Conservation (phyloP, 2,888 invertebrate species). For the Pachydiplax longipennis region DNA sequence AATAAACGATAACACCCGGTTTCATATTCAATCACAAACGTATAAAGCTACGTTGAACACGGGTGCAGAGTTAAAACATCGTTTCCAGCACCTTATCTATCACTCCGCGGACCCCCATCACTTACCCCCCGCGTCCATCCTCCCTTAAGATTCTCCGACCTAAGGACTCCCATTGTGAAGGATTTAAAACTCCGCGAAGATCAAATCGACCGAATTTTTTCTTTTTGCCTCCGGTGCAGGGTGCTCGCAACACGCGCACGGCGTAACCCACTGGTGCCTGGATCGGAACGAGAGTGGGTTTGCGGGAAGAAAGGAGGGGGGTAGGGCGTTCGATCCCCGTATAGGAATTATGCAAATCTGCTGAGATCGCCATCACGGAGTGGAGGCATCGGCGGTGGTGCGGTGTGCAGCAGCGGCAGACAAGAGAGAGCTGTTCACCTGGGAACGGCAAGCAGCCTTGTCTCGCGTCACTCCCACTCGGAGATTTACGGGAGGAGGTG, state of each 20-base stretch:
- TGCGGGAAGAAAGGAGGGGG: background rate
- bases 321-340: background rate
- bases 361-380: slow-evolving; percentile 28
- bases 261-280: background rate
- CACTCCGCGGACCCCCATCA: too few relatives aligned
- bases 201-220: background rate
- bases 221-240: background rate
- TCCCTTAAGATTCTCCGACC: too few relatives aligned
- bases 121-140: too few relatives aligned
- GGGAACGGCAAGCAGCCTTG: slow-evolving; percentile 9
- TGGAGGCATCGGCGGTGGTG: background rate
- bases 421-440: background rate
- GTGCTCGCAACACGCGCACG: background rate
- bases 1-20: too few relatives aligned
- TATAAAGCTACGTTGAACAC: too few relatives aligned
- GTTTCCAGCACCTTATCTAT: too few relatives aligned
- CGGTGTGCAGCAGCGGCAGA: background rate
- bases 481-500: slow-evolving; percentile 20
- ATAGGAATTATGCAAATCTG: slow-evolving; percentile 30
- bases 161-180: background rate
- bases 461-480: slow-evolving; percentile 15
- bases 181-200: background rate
- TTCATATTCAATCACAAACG: too few relatives aligned
- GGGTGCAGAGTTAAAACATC: too few relatives aligned
- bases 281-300: background rate